Base-by-base conservation (phyloP, 2,888 invertebrate species). In the Iphiclides podalirius region DNA sequence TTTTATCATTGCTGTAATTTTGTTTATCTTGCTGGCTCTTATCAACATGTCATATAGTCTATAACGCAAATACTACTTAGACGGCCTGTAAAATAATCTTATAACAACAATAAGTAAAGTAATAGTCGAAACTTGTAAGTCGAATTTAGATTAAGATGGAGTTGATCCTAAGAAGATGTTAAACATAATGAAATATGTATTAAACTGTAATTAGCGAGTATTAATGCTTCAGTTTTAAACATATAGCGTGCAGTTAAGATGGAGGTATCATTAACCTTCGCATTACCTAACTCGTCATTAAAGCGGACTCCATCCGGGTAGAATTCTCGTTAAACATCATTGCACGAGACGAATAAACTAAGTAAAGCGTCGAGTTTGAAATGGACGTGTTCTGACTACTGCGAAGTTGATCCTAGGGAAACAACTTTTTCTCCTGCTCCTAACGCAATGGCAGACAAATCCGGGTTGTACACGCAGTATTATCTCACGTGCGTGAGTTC, bases 401-500 rank as follows among this genome's bases (percentile, higher is more conserved):
- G n/a, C n/a, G n/a, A n/a, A n/a, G 28, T 48, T n/a, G n/a, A n/a
- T n/a, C 16, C 20, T 1, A 15, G 17, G 36, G 20, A 48, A 36
- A 23, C 17, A 8, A 47, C 23, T 43, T 38, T 38, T 43, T 49
- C 15, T 43, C 20, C 15, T n/a, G n/a, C 13, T 14, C 36, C 16
- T 34, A 34, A 38, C 13, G 42, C 33, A 23, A 47, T n/a, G n/a
- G n/a, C 36, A 54, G 33, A 51, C 17, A 44, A 49, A 49, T 49
- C 43, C 39, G 31, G 20, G 31, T 38, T 14, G n/a, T n/a, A n/a
- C n/a, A 17, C 4, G 28, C 15, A 9, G 47, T 52, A 55, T 61
- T 63, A 54, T 45, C 39, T 47, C 42, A 47, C 33, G 39, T 50
- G 52, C 64, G 64, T 63, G 62, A 59, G 59, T 35, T 56, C 43